Base-by-base conservation (phyloP, 2,797 vertebrate species). In the Chiroxiphia lanceolata region DNA sequence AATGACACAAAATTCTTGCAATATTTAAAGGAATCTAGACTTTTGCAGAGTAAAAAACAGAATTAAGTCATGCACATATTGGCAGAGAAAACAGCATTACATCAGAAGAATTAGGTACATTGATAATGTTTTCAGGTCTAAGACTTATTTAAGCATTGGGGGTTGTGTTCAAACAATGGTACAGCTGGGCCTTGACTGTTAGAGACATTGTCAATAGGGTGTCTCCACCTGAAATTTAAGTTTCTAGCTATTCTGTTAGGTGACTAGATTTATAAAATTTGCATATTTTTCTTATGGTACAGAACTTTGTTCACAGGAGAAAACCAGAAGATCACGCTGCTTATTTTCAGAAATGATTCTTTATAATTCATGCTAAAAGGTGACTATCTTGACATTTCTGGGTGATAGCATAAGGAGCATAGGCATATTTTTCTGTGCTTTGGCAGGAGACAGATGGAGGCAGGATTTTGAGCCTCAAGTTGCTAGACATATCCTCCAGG, bases 381-480 rank as follows among this genome's bases (percentile, higher is more conserved):
- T 81, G 57, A 84, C 34, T 51, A 19, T 90, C 91, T 69, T 88
- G 89, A 95, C 82, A 83, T 82, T 92, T n/a, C 54, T 64, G 77
- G 90, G 68, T 26, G 45, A 90, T 36, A 84, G n/a, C 93, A 91
- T 94, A 88, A 89, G 93, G 47, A 94, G 22, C 40, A 85, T 10
- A 77, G 68, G 53, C 59, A 74, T 42, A 90, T 61, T 90, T 92
- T 93, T 75, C 69, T 77, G 68, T 93, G 38, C 64, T 92, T 93
- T 91, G 72, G 27, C 92, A 96, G 83, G 34, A 82, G 80, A 79
- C 80, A 95, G 93, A 92, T 93, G 74, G 85, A 88, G 87, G 63
- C 11, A 93, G 45, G 63, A 82, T 97, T 47, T 79, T 95, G 38
- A 94, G 61, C 48, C 38, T 83, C 48, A 53, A 93, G 33, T 54